These are phyloP conservation scores for Fopius arisanus DNA, from an alignment of 1,140 invertebrate genomes.

Conservation along the genomic window DNA sequence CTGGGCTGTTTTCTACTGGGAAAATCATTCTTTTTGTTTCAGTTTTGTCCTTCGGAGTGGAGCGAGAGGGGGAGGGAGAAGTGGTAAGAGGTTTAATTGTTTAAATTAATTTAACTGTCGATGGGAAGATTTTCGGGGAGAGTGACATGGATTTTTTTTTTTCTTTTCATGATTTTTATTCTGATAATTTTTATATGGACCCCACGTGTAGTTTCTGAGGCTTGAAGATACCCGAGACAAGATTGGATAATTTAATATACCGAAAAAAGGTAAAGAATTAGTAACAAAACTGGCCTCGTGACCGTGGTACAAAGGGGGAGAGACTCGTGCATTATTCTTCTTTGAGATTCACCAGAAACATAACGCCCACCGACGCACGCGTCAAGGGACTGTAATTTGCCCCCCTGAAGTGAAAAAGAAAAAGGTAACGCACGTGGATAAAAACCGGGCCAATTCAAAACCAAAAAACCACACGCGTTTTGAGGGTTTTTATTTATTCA, in stretches of 20 bases:
- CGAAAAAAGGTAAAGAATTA: background rate
- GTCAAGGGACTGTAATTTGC: constrained; percentile 48
- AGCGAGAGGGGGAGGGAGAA: too few relatives aligned
- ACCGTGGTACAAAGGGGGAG: constrained; percentile 14
- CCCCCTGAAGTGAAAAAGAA: background rate
- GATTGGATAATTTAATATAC: background rate
- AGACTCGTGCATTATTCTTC: constrained; percentile 13
- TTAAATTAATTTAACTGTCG: too few relatives aligned
- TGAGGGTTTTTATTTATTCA: constrained; percentile 40
- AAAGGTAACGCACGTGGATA: constrained; percentile 1
- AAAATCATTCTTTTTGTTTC: background rate
- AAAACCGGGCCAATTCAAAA: constrained; percentile 60
- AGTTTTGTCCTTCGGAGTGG: background rate
- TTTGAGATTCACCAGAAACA: constrained; percentile 44
- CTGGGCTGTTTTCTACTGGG: constrained; percentile 14
- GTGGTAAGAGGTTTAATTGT: too few relatives aligned
- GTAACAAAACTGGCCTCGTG: constrained; percentile 10
- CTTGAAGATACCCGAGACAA: background rate
- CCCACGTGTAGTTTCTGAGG: too few relatives aligned
- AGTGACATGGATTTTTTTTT: too few relatives aligned
- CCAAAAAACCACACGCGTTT: constrained; percentile 42
- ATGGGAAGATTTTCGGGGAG: too few relatives aligned
- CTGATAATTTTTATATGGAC: too few relatives aligned
- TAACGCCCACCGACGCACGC: constrained; percentile 53
- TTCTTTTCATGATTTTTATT: too few relatives aligned